Percentiles rank a stretch among this genome's conserved stretches.
Evolutionary conservation across 1,140 invertebrate genomes (phyloP).

Genomic region (Bradynema listronoti): DNA sequence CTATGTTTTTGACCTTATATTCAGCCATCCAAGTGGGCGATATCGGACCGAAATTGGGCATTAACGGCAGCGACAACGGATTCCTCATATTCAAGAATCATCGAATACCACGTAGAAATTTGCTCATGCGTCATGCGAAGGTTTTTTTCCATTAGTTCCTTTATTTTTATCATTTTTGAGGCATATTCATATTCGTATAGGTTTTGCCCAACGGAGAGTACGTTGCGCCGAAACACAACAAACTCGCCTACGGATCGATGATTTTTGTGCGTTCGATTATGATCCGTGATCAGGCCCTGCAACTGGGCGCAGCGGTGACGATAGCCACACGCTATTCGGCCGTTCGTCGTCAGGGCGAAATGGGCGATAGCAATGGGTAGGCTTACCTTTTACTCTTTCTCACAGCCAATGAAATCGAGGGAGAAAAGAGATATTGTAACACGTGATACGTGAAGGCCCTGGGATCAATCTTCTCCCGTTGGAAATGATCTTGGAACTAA

Average conservation of each 20-base stretch:
- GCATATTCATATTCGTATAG: neutral
- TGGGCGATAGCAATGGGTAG: no score
- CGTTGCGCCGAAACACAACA: constrained; percentile 73
- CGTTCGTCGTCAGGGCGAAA: constrained; percentile 78
- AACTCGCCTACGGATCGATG: constrained; percentile 87
- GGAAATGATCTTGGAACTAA: no score
- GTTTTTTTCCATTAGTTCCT: constrained; percentile 55
- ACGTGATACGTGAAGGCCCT: no score
- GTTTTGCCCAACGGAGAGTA: constrained; percentile 68
- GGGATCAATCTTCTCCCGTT: no score
- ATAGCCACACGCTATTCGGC: constrained; percentile 71
- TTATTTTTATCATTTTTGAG: neutral
- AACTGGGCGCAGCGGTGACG: constrained; percentile 57
- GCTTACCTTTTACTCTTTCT: no score
- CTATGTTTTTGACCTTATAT: neutral
- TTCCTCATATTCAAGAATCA: constrained; percentile 48
- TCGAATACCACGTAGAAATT: constrained; percentile 72
- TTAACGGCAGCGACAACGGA: constrained; percentile 77
- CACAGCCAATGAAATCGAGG: no score
- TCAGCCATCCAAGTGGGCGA: constrained; percentile 65
- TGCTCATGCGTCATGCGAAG: constrained; percentile 88
- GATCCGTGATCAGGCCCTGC: constrained; percentile 52
- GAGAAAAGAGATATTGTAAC: no score
- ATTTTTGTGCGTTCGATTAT: constrained; percentile 82
- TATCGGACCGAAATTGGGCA: constrained; percentile 84